Conservation (phyloP, 2,113 vertebrate species). For the Plectropomus leopardus region DNA sequence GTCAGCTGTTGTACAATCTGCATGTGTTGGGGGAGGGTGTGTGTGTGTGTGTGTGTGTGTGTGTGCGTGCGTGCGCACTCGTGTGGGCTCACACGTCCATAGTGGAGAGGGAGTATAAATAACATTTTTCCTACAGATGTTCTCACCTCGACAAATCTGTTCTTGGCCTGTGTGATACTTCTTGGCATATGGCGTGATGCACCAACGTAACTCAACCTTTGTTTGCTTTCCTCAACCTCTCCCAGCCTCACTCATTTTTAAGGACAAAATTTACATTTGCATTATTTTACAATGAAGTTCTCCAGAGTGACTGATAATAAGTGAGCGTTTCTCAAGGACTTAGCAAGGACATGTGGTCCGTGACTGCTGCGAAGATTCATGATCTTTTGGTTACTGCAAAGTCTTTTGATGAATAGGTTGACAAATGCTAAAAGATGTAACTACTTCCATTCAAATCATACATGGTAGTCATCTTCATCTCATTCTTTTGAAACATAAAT, state of each 20-base stretch:
- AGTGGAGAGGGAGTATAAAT: slow-evolving; percentile 76
- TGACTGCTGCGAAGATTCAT: slow-evolving; percentile 1
- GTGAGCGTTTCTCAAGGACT: slow-evolving; percentile 22
- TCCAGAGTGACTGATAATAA: slow-evolving; percentile 32
- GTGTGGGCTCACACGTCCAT: slow-evolving; percentile 68
- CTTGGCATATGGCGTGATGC: slow-evolving; percentile 57
- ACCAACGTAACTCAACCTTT: slow-evolving; percentile 54
- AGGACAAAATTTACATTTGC: slow-evolving; percentile 48
- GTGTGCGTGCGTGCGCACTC: slow-evolving; percentile 51
- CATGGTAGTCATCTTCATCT: background rate
- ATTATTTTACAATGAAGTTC: slow-evolving; percentile 34
- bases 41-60: slow-evolving; percentile 53
- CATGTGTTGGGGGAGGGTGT: slow-evolving; percentile 70
- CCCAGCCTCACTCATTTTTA: slow-evolving; percentile 14
- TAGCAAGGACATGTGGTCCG: background rate
- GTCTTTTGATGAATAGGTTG: too few relatives aligned
- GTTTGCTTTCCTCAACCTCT: slow-evolving; percentile 52
- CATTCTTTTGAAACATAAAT: background rate
- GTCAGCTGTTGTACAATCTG: slow-evolving; percentile 79
- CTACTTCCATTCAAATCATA: background rate
- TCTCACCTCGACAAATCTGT: slow-evolving; percentile 80
- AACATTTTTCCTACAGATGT: slow-evolving; percentile 83
- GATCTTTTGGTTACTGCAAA: background rate
- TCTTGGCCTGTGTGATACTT: slow-evolving; percentile 57
- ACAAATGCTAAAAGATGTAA: background rate